phyloP scores from a whole-genome alignment of 2,113 vertebrate species.

The Procapra przewalskii region DNA sequence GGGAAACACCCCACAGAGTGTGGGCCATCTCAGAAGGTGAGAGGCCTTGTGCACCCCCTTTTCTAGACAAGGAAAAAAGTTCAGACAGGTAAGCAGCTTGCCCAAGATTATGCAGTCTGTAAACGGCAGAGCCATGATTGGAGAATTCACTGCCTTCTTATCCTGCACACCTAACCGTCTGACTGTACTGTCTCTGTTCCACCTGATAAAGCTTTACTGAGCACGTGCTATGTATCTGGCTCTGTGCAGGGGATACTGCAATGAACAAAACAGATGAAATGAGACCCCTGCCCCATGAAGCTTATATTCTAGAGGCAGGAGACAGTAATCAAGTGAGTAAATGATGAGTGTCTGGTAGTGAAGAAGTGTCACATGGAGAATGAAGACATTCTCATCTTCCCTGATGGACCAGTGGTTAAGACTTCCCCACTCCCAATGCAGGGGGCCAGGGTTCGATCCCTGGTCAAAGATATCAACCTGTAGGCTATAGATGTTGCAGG shows the following conservation, averaged over 20 bases:
- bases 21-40: neutral
- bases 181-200: neutral
- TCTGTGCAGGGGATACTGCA: too few species aligned
- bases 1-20: neutral
- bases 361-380: neutral
- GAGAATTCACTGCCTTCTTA: neutral
- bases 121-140: neutral
- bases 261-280: neutral
- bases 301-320: neutral
- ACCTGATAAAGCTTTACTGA: neutral
- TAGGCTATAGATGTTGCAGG: neutral
- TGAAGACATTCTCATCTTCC: neutral
- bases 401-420: neutral
- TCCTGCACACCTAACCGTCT: neutral
- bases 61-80: neutral
- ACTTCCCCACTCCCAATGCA: neutral
- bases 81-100: conserved; percentile 4
- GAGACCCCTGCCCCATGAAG: neutral
- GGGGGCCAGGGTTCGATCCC: neutral
- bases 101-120: neutral
- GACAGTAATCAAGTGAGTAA: neutral
- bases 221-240: neutral
- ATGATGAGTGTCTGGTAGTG: neutral
- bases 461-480: neutral
- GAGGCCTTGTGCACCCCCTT: neutral